Percentiles rank a stretch among this genome's conserved stretches.
These are phyloP conservation scores for Drosophila subpulchrella DNA, from an alignment of 1,140 invertebrate species.

Conservation along the genomic window DNA sequence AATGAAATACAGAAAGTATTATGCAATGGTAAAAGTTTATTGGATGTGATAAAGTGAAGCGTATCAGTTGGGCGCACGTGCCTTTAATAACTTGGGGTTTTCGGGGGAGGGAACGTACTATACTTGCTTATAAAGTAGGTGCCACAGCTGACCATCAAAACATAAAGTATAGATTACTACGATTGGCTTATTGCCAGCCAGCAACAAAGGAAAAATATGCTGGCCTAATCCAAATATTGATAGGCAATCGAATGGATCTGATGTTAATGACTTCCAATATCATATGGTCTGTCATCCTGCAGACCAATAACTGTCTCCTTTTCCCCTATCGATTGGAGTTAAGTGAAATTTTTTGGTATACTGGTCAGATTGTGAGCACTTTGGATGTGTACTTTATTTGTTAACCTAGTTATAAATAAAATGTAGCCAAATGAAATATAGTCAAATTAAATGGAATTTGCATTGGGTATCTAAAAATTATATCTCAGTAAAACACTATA, in stretches of 20 bases:
- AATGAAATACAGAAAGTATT: neutral
- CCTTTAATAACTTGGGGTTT: slow-evolving; percentile 24
- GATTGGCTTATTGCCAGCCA: slow-evolving; percentile 14
- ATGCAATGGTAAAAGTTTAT: slow-evolving; percentile 8
- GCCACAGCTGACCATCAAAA: slow-evolving; percentile 37
- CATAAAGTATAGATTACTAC: slow-evolving; percentile 38
- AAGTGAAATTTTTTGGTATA: slow-evolving; percentile 1
- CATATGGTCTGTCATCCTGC: neutral
- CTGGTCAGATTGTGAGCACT: neutral
- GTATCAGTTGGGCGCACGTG: slow-evolving; percentile 22
- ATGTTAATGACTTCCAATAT: slow-evolving; percentile 46
- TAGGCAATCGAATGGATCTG: slow-evolving; percentile 32
- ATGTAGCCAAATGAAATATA: neutral
- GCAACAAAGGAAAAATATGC: slow-evolving; percentile 35
- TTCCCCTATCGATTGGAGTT: slow-evolving; percentile 9
- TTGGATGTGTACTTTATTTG: neutral
- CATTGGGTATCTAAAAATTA: too few relatives aligned
- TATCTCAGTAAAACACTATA: too few relatives aligned
- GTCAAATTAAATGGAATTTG: neutral
- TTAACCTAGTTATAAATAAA: neutral
- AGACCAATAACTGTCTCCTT: slow-evolving; percentile 4
- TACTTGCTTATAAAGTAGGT: slow-evolving; percentile 50
- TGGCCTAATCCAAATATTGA: slow-evolving; percentile 53
- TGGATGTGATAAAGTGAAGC: slow-evolving; percentile 11
- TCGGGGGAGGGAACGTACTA: neutral